phyloP scores from a whole-genome alignment of 2,888 invertebrate genomes.

The Arge pagana region DNA sequence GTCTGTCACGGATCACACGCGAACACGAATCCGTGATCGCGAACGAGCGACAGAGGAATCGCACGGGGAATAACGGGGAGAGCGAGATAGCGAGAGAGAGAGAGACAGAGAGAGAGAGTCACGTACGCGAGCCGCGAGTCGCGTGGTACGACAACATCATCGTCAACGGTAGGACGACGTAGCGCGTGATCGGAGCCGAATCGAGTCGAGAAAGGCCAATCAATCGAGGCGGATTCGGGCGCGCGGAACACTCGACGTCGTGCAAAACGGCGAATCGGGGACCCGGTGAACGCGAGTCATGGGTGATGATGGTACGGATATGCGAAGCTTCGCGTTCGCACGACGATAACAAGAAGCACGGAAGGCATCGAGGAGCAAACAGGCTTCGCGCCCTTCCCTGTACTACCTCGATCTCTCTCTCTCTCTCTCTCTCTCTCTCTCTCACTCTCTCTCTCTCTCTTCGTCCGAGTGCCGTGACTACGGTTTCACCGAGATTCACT shows the following conservation, averaged over 20 bases:
- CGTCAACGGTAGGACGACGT: too few relatives aligned
- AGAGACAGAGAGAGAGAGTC: slow-evolving; percentile 22
- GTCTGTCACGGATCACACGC: too few relatives aligned
- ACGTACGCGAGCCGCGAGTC: slow-evolving; percentile 28
- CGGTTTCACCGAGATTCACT: too few relatives aligned
- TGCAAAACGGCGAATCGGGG: too few relatives aligned
- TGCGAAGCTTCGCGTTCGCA: too few relatives aligned
- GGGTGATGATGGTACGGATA: slow-evolving; percentile 3
- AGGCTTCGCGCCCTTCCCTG: slow-evolving; percentile 26
- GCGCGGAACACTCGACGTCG: slow-evolving; percentile 16
- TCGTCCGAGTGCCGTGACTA: too few relatives aligned
- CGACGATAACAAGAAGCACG: slow-evolving; percentile 20
- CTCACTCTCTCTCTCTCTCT: slow-evolving; percentile 1
- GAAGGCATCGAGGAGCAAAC: slow-evolving; percentile 17
- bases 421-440: slow-evolving; percentile 20
- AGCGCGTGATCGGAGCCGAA: too few relatives aligned
- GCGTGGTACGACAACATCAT: too few relatives aligned
- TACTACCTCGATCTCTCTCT: slow-evolving; percentile 21
- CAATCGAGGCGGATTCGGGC: slow-evolving; percentile 12
- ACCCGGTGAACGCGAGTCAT: slow-evolving; percentile 8
- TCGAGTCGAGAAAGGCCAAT: slow-evolving; percentile 23
- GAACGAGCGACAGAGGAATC: too few relatives aligned
- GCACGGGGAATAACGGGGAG: slow-evolving; percentile 24
- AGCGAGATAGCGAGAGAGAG: slow-evolving; percentile 23
- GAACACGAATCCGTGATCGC: too few relatives aligned